These are phyloP conservation scores for Dicrostonyx torquatus DNA, from an alignment of 2,797 vertebrate genomes.

Conservation along the genomic window DNA sequence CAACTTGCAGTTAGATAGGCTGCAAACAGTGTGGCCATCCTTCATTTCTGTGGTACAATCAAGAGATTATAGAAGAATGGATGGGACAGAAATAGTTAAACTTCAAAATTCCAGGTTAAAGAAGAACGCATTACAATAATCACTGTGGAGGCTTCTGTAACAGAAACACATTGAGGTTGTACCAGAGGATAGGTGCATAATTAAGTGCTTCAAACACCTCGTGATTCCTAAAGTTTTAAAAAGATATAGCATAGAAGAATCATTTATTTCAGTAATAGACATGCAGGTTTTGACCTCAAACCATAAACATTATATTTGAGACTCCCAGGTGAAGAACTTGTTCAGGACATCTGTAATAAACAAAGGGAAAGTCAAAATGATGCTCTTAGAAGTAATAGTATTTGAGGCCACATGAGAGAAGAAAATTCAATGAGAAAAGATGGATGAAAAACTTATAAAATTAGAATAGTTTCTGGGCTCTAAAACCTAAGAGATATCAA, in stretches of 20 bases:
- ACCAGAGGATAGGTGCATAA: not conserved
- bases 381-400: not conserved
- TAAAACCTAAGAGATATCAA: conserved; percentile 25
- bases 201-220: not conserved
- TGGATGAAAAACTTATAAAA: not conserved
- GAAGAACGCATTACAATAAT: not conserved
- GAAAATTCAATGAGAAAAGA: not conserved
- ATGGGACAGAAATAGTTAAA: not conserved
- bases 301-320: not conserved
- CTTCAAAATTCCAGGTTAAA: conserved; percentile 1
- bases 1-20: not conserved
- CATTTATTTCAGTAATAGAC: not conserved
- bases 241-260: not conserved
- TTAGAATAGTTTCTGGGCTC: not conserved
- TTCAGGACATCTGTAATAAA: not conserved
- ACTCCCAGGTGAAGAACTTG: not conserved
- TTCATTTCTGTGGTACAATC: not conserved
- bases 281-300: not conserved
- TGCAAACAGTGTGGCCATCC: not conserved
- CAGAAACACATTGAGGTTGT: not conserved
- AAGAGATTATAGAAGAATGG: not conserved
- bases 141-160: not conserved
- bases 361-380: not conserved
- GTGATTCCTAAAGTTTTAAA: conserved; percentile 8
- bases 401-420: not conserved